These are phyloP conservation scores for Rhinoderma darwinii DNA, from an alignment of 2,113 vertebrate species.

Conservation along the genomic window DNA sequence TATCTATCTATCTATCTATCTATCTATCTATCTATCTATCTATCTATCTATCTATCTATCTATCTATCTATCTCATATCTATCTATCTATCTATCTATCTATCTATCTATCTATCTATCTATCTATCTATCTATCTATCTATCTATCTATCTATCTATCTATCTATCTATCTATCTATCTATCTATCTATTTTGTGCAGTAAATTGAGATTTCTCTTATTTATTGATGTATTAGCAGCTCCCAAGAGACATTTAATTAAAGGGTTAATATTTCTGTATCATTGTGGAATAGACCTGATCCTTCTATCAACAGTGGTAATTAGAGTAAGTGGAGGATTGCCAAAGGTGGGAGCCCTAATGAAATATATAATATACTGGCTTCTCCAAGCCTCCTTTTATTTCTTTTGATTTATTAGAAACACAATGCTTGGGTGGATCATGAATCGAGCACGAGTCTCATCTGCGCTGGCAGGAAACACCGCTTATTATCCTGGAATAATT, in stretches of 20 bases:
- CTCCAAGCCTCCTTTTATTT: conserved; percentile 31
- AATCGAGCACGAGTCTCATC: conserved; percentile 3
- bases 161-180: too few relatives aligned
- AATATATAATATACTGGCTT: conserved; percentile 7
- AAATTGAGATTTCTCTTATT: too few relatives aligned
- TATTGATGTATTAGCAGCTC: neutral
- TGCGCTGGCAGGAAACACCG: neutral
- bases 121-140: too few relatives aligned
- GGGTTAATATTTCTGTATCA: neutral
- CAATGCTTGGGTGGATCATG: conserved; percentile 39
- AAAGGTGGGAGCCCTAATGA: conserved; percentile 29
- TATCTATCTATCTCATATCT: too few relatives aligned
- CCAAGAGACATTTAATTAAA: neutral
- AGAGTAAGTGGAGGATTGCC: conserved; percentile 30
- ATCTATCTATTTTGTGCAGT: too few relatives aligned
- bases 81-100: too few relatives aligned
- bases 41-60: too few relatives aligned
- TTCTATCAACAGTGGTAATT: conserved; percentile 28
- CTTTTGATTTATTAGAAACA: conserved; percentile 36
- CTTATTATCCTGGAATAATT: conserved; percentile 9
- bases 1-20: too few relatives aligned
- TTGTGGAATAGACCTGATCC: neutral
- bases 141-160: too few relatives aligned
- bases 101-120: too few relatives aligned
- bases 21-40: too few relatives aligned